phyloP scores from a whole-genome alignment of 2,113 vertebrate species.

The Aramus guarauna region DNA sequence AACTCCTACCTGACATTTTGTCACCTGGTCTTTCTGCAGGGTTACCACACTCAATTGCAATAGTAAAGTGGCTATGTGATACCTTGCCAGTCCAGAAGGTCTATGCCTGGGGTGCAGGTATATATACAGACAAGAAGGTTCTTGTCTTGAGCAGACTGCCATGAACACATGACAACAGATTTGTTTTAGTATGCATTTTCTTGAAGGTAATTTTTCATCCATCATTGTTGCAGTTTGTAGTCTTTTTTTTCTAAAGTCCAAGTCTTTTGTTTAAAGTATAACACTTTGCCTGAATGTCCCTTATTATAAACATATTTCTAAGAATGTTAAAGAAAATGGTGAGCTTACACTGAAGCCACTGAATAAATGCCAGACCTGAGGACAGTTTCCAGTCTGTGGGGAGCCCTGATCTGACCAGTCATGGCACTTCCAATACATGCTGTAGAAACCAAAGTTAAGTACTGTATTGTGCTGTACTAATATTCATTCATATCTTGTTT shows the following conservation, averaged over 20 bases:
- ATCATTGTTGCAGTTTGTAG: not conserved
- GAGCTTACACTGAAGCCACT: not conserved
- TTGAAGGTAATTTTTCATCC: not conserved
- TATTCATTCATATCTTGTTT: not conserved
- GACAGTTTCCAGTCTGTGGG: not conserved
- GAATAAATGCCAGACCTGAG: not conserved
- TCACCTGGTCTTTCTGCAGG: not conserved
- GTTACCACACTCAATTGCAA: not conserved
- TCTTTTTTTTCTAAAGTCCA: not conserved
- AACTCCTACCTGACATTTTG: fast-evolving
- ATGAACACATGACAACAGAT: not conserved
- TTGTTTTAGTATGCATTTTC: not conserved
- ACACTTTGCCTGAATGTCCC: not conserved
- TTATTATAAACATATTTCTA: not conserved
- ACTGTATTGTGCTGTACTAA: not conserved
- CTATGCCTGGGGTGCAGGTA: not conserved
- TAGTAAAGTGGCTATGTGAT: not conserved
- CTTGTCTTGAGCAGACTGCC: not conserved
- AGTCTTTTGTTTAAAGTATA: not conserved
- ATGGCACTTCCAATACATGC: not conserved
- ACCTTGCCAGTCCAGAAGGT: not conserved
- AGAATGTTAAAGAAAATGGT: not conserved
- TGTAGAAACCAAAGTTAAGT: not conserved
- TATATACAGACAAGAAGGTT: not conserved
- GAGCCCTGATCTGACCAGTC: not conserved